These are phyloP conservation scores for Dendrolimus pini DNA, from an alignment of 2,888 invertebrate genomes.

Conservation along the genomic window DNA sequence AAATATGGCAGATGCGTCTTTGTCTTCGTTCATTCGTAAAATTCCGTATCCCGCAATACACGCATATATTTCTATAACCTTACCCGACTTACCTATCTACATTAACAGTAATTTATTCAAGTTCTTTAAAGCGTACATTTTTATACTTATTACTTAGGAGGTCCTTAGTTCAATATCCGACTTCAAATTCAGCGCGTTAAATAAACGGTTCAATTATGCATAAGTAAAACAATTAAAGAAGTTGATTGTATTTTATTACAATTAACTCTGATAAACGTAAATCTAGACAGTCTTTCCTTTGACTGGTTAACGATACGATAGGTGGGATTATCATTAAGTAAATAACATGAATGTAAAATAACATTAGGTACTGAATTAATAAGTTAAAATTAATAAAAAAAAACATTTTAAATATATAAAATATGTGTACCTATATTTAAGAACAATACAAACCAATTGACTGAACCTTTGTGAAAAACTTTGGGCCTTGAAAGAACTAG, in stretches of 20 bases:
- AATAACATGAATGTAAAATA: constrained; percentile 7
- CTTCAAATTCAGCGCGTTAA: constrained; percentile 41
- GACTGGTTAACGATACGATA: constrained; percentile 63
- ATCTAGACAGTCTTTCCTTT: constrained; percentile 66
- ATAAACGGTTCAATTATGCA: constrained; percentile 36
- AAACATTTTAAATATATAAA: not conserved
- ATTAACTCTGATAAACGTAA: constrained; percentile 63
- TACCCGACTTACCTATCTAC: constrained; percentile 70
- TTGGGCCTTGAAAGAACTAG: constrained; percentile 24
- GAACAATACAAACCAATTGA: constrained; percentile 40
- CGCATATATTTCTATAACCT: constrained; percentile 60
- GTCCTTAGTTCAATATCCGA: constrained; percentile 60
- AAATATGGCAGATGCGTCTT: not conserved
- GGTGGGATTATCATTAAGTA: constrained; percentile 58
- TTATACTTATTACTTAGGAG: constrained; percentile 69
- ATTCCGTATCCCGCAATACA: constrained; percentile 32
- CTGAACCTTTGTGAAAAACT: constrained; percentile 34
- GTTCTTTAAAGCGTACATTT: constrained; percentile 77
- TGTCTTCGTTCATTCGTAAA: not conserved
- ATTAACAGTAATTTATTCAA: constrained; percentile 67
- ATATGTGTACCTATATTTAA: constrained; percentile 7
- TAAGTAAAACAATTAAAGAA: not conserved
- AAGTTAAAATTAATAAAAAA: not conserved
- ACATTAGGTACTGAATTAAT: constrained; percentile 4
- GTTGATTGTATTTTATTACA: constrained; percentile 29